Evolutionary conservation across 2,888 invertebrate species (phyloP), one percentile per base, ranked within the genome.

Genomic region (Drosophila stalkeri): DNA sequence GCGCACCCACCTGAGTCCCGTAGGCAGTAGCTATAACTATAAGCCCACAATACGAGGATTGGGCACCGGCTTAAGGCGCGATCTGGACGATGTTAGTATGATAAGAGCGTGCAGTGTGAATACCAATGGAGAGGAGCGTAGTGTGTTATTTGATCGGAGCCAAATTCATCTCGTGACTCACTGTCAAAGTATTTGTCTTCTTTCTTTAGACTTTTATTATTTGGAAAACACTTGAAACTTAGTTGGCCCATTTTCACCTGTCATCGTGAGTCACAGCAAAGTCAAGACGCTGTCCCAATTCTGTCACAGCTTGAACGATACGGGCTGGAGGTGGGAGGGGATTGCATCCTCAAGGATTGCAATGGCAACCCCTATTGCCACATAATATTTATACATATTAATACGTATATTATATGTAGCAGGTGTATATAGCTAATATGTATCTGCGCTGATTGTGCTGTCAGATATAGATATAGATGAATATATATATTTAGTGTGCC

Each of bases 1-100:
- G 71, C 91, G 92, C 64, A 92, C 91, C 65, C 92, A 93, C 84
- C 78, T 93, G 35, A 93, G 93, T 78, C 93, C 93, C 47, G 91
- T 93, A 37, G 89, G 92, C 44, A 20, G 60, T 12, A 86, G 92
- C 31, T 93, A 93, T 33, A 51, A 51, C 83, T 93, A 93, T 77
- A 93, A 93, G 80, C 93, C 93, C 14, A 69, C 92, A 59, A 91
- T 92, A 83, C 91, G 92, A 35, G 91, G 92, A 37, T 89, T 93
- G 75, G 91, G 89, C 23, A 35, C 47, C 47, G 86, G 89, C 69
- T 91, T 91, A 12, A 92, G 93, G 47, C 86, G 90, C 7, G 90
- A 89, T 33, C 71, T 75, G 37, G 91, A 92, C 70, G 92, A 92
- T 83, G 92, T 93, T 92, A 93, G 93, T 92, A 92, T 81, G 44